Evolutionary conservation across 37 sponge, comb jelly and placozoan genomes (phyloP).

Genomic region (Dysidea cf. avara): DNA sequence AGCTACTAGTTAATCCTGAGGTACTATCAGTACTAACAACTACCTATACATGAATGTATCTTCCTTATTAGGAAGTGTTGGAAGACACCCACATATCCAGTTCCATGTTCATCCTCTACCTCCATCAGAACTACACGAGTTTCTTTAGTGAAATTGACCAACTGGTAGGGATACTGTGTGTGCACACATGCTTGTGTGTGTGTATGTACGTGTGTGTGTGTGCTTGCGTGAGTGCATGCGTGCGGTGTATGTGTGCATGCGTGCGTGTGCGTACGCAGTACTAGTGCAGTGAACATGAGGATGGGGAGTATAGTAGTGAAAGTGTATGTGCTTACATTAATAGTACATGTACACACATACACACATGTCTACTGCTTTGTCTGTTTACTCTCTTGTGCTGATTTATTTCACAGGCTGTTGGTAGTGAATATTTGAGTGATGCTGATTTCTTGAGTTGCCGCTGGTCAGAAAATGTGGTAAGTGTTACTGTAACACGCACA

Average conservation of each 20-base stretch:
- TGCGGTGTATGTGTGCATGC: not conserved
- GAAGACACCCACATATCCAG: slow-evolving; percentile 60
- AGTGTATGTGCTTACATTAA: not conserved
- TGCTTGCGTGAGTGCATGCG: no score
- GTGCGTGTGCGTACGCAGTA: not conserved
- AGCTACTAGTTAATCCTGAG: slow-evolving; percentile 61
- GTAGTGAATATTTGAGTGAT: slow-evolving; percentile 51
- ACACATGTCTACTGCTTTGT: not conserved
- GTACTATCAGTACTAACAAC: slow-evolving; percentile 11
- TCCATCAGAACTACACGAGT: slow-evolving; percentile 78
- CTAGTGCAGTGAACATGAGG: no score
- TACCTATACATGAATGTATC: not conserved
- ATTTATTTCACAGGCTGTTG: slow-evolving; percentile 13
- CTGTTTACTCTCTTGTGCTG: not conserved
- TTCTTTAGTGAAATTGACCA: slow-evolving; percentile 62
- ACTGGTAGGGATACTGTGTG: slow-evolving; percentile 36
- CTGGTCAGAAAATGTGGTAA: slow-evolving; percentile 48
- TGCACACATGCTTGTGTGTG: no score
- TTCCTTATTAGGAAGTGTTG: slow-evolving; percentile 49
- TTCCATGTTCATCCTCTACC: slow-evolving; percentile 66
- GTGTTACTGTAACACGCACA: no score
- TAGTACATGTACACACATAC: no score
- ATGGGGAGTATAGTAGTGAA: not conserved
- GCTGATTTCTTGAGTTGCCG: slow-evolving; percentile 28
- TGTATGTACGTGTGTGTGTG: no score